These are phyloP conservation scores for Gnathonemus echidnorhynchus DNA, from an alignment of 2,113 vertebrate genomes.

Conservation along the genomic window DNA sequence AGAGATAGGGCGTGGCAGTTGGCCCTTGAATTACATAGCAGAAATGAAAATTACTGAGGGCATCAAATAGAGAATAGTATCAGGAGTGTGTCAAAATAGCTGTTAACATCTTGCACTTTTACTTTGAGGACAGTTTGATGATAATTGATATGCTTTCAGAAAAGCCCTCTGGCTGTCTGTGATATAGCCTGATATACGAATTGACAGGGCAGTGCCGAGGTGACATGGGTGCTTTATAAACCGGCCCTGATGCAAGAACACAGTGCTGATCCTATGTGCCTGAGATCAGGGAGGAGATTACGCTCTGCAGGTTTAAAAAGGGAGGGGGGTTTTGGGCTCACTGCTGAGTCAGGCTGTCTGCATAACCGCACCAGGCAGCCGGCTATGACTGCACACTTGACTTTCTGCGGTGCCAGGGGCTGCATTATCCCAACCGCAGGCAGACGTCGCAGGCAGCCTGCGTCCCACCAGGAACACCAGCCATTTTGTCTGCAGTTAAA, in stretches of 20 bases:
- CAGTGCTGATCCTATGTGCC: conserved; percentile 14
- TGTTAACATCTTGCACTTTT: not conserved
- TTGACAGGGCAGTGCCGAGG: not conserved
- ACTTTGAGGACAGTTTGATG: not conserved
- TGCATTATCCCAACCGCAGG: not conserved
- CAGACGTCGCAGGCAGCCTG: conserved; percentile 5
- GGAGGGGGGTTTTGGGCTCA: conserved; percentile 26
- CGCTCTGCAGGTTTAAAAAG: conserved; percentile 1
- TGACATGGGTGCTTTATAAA: not conserved
- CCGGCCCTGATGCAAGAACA: not conserved
- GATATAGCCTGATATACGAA: not conserved
- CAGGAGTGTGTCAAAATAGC: not conserved
- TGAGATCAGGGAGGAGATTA: conserved; percentile 27
- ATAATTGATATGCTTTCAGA: not conserved
- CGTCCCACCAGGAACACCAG: not conserved
- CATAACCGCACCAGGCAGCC: conserved; percentile 45
- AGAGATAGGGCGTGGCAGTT: not conserved
- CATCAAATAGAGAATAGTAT: not conserved
- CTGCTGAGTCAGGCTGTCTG: conserved; percentile 58
- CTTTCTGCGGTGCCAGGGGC: not conserved
- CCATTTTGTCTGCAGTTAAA: conserved; percentile 4
- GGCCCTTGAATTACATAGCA: not conserved
- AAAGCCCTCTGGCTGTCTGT: not conserved
- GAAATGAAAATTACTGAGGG: not conserved
- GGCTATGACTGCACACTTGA: conserved; percentile 40